Percentiles rank a stretch among this genome's conserved stretches.
phyloP scores from a whole-genome alignment of 2,797 vertebrate genomes.

The Vespertilio murinus region DNA sequence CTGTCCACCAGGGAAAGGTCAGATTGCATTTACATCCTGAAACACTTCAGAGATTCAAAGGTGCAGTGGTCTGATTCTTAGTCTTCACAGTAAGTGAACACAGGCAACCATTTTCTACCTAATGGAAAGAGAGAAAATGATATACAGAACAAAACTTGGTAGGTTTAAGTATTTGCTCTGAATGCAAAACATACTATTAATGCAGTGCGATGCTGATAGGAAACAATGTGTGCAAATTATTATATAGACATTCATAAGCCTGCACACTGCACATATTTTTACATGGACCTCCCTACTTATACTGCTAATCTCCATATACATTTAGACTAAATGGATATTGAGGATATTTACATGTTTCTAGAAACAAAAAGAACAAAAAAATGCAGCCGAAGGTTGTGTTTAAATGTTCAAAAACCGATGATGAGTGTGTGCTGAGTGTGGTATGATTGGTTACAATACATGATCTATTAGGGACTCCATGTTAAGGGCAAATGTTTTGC shows the following conservation, averaged over 20 bases:
- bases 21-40: slow-evolving; percentile 92
- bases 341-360: not conserved
- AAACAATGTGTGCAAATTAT: not conserved
- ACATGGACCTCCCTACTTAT: not conserved
- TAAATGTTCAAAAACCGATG: not conserved
- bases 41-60: slow-evolving; percentile 74
- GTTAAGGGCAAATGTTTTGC: not conserved
- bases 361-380: not conserved
- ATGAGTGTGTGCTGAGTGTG: not conserved
- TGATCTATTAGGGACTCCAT: not conserved
- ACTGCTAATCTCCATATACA: not conserved
- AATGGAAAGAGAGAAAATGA: slow-evolving; percentile 81
- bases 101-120: slow-evolving; percentile 88
- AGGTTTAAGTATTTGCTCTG: slow-evolving; percentile 52
- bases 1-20: slow-evolving; percentile 78
- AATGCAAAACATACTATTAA: slow-evolving; percentile 28
- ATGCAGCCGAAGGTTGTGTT: not conserved
- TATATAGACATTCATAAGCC: not conserved
- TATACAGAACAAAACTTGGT: slow-evolving; percentile 67
- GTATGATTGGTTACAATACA: not conserved
- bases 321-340: not conserved
- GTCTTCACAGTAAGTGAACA: slow-evolving; percentile 83
- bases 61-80: slow-evolving; percentile 74
- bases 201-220: not conserved
- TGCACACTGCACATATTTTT: not conserved